phyloP scores from a whole-genome alignment of 2,797 vertebrate genomes.

The Aeoliscus strigatus region DNA sequence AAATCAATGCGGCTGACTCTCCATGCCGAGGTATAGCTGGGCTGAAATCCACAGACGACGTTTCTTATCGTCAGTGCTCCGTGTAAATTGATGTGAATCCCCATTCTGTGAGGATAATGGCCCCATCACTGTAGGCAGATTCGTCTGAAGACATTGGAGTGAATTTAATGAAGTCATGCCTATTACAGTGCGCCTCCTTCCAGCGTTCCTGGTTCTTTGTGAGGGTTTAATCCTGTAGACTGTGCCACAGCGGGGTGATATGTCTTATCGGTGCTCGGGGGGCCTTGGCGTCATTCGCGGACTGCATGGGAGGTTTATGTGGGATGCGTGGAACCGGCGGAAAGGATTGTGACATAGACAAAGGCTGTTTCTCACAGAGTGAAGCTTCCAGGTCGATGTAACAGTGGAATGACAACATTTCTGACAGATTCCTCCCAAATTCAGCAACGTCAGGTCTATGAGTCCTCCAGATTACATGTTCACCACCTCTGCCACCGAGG shows the following conservation, averaged over 20 bases:
- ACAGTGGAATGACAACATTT: neutral
- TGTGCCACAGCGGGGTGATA: constrained; percentile 26
- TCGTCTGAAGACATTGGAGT: constrained; percentile 45
- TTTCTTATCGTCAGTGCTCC: constrained; percentile 19
- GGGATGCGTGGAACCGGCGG: constrained; percentile 11
- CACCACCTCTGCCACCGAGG: constrained; percentile 10
- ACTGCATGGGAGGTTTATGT: constrained; percentile 28
- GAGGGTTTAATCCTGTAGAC: constrained; percentile 61
- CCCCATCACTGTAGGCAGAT: constrained; percentile 31
- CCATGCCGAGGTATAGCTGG: neutral
- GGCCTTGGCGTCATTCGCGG: constrained; percentile 21
- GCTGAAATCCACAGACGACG: neutral
- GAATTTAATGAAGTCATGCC: constrained; percentile 67
- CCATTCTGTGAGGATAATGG: constrained; percentile 28
- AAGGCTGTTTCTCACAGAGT: constrained; percentile 19
- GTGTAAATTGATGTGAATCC: constrained; percentile 21
- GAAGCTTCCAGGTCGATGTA: constrained; percentile 13
- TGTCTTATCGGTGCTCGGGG: constrained; percentile 46
- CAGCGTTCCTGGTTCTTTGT: constrained; percentile 47
- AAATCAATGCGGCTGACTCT: neutral
- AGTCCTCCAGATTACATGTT: constrained; percentile 15
- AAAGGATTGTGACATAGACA: constrained; percentile 4
- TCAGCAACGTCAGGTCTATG: too few species aligned
- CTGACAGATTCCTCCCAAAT: too few species aligned
- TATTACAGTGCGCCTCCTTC: constrained; percentile 49